Conservation (phyloP, 2,797 vertebrate genomes). For the Etheostoma perlongum region DNA sequence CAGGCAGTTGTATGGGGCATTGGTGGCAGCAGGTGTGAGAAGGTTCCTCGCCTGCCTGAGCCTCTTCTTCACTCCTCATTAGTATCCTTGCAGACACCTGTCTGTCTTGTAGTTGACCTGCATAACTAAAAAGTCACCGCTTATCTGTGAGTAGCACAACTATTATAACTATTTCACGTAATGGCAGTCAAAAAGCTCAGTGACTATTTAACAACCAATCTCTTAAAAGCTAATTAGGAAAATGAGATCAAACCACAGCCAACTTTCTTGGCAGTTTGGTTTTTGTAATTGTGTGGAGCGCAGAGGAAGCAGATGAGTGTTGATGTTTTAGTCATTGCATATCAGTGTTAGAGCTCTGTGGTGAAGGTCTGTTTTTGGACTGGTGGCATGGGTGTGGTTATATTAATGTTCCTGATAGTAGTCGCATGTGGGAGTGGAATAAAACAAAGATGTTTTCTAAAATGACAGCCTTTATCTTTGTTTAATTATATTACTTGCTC, state of each 20-base stretch:
- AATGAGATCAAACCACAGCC: slow-evolving; percentile 43
- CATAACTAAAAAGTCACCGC: slow-evolving; percentile 19
- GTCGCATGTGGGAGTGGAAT: slow-evolving; percentile 1
- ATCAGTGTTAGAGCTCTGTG: slow-evolving; percentile 33
- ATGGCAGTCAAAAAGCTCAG: slow-evolving; percentile 37
- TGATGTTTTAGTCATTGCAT: slow-evolving; percentile 37
- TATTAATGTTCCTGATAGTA: slow-evolving; percentile 34
- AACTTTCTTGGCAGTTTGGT: slow-evolving; percentile 34
- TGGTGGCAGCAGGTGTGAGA: slow-evolving; percentile 73
- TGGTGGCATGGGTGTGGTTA: slow-evolving; percentile 10
- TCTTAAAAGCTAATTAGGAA: slow-evolving; percentile 55
- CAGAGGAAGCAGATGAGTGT: slow-evolving; percentile 26
- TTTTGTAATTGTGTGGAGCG: slow-evolving; percentile 43
- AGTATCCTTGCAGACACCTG: slow-evolving; percentile 66
- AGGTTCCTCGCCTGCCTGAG: slow-evolving; percentile 58
- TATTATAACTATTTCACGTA: slow-evolving; percentile 33
- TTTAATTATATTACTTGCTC: neutral
- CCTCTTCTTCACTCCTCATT: slow-evolving; percentile 70
- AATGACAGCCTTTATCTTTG: neutral
- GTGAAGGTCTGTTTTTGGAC: slow-evolving; percentile 13
- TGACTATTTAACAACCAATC: slow-evolving; percentile 25
- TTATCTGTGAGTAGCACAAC: slow-evolving; percentile 35
- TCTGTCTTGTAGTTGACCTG: slow-evolving; percentile 27
- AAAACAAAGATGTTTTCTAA: slow-evolving; percentile 6
- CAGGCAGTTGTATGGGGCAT: slow-evolving; percentile 46